These are phyloP conservation scores for Dioctria linearis DNA, from an alignment of 2,888 invertebrate genomes.

Conservation along the genomic window DNA sequence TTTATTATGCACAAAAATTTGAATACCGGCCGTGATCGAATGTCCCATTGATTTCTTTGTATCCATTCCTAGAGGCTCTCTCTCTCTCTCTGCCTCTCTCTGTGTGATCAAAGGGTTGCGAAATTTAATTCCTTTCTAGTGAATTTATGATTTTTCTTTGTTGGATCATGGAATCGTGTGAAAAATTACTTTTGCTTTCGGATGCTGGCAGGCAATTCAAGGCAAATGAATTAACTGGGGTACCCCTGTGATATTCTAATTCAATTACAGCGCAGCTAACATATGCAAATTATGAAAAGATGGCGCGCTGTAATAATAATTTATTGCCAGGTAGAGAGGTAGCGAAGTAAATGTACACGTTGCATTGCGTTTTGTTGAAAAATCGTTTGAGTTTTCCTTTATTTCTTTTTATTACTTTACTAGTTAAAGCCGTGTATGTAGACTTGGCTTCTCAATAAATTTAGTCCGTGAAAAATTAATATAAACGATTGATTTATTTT, in stretches of 20 bases:
- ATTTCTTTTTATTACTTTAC: neutral
- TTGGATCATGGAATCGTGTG: slow-evolving; percentile 54
- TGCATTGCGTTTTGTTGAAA: too few species aligned
- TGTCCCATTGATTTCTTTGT: slow-evolving; percentile 55
- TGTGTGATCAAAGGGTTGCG: slow-evolving; percentile 46
- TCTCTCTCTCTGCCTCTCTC: neutral
- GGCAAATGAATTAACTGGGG: slow-evolving; percentile 28
- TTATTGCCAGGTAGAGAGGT: slow-evolving; percentile 30
- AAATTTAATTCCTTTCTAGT: slow-evolving; percentile 45
- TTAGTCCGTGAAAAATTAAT: slow-evolving; percentile 24
- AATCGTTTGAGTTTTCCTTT: too few species aligned
- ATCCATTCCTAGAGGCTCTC: slow-evolving; percentile 6
- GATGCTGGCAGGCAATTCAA: slow-evolving; percentile 12
- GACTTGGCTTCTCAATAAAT: slow-evolving; percentile 9
- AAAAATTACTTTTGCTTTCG: slow-evolving; percentile 45
- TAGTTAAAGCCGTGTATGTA: neutral
- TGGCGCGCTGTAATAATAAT: slow-evolving; percentile 19
- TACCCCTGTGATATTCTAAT: slow-evolving; percentile 38
- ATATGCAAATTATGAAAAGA: slow-evolving; percentile 48
- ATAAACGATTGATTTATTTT: slow-evolving; percentile 27
- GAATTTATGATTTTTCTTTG: slow-evolving; percentile 56
- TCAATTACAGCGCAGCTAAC: slow-evolving; percentile 26
- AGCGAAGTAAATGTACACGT: too few species aligned
- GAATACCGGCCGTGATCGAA: slow-evolving; percentile 54
- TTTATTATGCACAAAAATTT: slow-evolving; percentile 51